These are phyloP conservation scores for Irena cyanogastra DNA, from an alignment of 2,113 vertebrate genomes.

Conservation along the genomic window DNA sequence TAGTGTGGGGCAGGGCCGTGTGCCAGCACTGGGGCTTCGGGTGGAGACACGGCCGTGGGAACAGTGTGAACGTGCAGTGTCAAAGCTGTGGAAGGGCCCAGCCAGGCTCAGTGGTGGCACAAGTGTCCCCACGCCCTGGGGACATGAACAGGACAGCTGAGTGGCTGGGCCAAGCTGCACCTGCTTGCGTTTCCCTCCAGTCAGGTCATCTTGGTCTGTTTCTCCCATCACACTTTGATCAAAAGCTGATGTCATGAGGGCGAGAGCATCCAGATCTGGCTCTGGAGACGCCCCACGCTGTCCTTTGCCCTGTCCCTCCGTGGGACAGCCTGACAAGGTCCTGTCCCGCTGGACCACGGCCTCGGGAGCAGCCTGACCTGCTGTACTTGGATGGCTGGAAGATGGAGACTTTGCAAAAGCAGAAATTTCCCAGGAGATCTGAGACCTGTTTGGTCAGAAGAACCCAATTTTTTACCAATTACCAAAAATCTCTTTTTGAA, in stretches of 20 bases:
- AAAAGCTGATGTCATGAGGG: neutral
- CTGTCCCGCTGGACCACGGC: fast-evolving
- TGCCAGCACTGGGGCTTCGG: neutral
- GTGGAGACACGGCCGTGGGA: neutral
- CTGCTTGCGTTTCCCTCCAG: fast-evolving
- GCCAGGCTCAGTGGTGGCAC: fast-evolving
- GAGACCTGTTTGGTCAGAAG: neutral
- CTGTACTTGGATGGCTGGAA: fast-evolving
- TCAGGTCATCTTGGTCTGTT: fast-evolving
- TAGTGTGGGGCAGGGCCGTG: fast-evolving
- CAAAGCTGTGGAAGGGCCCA: neutral
- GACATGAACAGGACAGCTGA: neutral
- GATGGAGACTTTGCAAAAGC: neutral
- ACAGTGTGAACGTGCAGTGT: fast-evolving
- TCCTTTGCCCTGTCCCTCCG: neutral
- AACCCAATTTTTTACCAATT: fast-evolving
- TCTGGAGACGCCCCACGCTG: neutral
- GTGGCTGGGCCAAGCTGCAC: fast-evolving
- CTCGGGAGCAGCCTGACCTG: neutral
- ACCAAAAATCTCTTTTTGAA: neutral
- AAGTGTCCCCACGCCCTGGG: fast-evolving
- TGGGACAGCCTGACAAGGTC: fast-evolving
- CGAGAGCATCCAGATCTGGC: neutral
- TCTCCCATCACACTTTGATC: neutral
- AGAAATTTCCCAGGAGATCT: neutral